Evolutionary conservation across 1,140 invertebrate species (phyloP), one percentile per base, ranked within the genome.

Genomic region (Brachionus manjavacas): DNA sequence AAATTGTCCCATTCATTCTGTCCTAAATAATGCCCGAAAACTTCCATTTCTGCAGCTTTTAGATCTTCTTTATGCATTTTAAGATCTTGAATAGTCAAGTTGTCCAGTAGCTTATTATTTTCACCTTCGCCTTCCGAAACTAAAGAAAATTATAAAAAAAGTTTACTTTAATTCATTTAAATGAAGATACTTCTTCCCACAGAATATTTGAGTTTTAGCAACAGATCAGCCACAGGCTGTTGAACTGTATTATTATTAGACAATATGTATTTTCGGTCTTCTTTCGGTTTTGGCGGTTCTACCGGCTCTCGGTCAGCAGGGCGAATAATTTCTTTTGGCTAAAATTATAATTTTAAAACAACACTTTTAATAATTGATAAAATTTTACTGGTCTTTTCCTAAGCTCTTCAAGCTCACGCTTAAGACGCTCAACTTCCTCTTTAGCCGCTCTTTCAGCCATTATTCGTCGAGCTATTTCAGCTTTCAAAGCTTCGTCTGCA

Each of bases 11-110:
- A 70, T 84, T 70, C 60, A 35, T 84, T 84, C 31, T 55, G 16
- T 6, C 14, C 46, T 9, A 70, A 74, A 31, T 84, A 39, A 31
- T 74, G 81, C 3, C 66, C 66, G 28, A 84, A 84, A 41, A 84
- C 60, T 72, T 84, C 43, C 6, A 41, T 84, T 41, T 84, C 66
- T 25, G 81, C 81, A 41, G 68, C 43, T 28, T 83, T 68, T 35
- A 83, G 16, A 72, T 83, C 81, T 9, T 46, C n/a, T 70, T 83
- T 83, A 46, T 83, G 81, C 2, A 70, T n/a, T 39, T 68, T 68
- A 7, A 83, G 41, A 72, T 83, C 81, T 1, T 83, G 16, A 11
- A n/a, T 14, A 25, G 81, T 83, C 16, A 64, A n/a, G 14, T 20
- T 68, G 20, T 83, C 52, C 1, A 83, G 25, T 6, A 52, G 8